Evolutionary conservation across 2,888 invertebrate genomes (phyloP), one percentile per base, ranked within the genome.

Genomic region (Yponomeuta malinellus): DNA sequence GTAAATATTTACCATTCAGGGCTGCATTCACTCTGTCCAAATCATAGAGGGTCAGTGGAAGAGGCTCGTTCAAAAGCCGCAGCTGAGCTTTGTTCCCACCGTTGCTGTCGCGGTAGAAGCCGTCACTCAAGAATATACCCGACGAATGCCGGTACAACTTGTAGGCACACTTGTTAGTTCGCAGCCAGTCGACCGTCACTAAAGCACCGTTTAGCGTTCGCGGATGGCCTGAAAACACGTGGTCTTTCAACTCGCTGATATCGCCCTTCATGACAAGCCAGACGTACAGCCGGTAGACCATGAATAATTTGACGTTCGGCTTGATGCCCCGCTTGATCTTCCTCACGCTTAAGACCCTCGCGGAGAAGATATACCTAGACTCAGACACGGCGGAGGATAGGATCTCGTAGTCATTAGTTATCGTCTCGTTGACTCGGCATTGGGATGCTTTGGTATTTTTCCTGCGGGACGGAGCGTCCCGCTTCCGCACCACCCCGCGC

Each of bases 361-460:
- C 91, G 74, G 90, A 89, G 85, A 92, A 92, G 85, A 92, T 88
- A 83, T 92, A 91, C 86, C 90, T 90, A 82, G 91, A 90, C 84
- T 91, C 91, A 83, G 91, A 91, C 79, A 92, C 91, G 78, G 88
- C 89, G 78, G 91, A 92, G 83, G 90, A 88, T 86, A 92, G 81
- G 87, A 91, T 90, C 88, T 91, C 91, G 82, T 90, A 91, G 88
- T 92, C 91, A 87, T 92, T 91, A 87, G 90, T 90, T 88, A 91
- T 88, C 84, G 91, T 92, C 87, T 90, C 91, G 83, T 92, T 91
- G 83, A 88, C 88, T 88, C 88, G 83, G 87, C 91, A 91, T 89
- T 90, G 90, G 84, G 86, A 78, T 76, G 78, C 84, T 79, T 88
- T 90, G 84, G 84, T 85, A 85, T 87, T 87, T 88, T 88, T 90